Percentiles rank a stretch among this genome's conserved stretches.
Conservation (phyloP, 2,113 vertebrate species). For the Gyps fulvus region DNA sequence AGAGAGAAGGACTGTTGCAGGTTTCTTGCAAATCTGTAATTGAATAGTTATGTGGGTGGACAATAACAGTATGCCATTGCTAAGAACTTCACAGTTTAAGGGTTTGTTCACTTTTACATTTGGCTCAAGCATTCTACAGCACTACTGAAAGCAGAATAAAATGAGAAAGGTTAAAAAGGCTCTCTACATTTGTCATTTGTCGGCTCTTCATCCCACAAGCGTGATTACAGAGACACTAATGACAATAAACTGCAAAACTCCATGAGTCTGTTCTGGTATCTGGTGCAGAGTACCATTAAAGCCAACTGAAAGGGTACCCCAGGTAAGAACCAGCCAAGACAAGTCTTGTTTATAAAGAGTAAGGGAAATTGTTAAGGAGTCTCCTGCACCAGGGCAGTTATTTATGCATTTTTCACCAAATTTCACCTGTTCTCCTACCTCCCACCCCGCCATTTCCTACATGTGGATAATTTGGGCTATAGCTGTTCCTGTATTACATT, state of each 20-base stretch:
- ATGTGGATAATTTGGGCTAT: accelerated
- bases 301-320: not conserved
- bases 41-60: not conserved
- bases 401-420: not conserved
- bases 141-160: not conserved
- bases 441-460: not conserved
- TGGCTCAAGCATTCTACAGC: not conserved
- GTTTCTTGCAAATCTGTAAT: not conserved
- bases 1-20: not conserved
- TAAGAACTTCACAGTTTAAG: not conserved
- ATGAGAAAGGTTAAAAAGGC: not conserved
- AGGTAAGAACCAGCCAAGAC: not conserved
- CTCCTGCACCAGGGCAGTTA: not conserved
- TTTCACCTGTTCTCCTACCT: not conserved
- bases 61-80: not conserved
- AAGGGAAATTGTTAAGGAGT: not conserved
- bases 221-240: not conserved
- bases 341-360: not conserved
- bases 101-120: not conserved
- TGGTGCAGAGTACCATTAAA: not conserved
- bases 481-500: not conserved
- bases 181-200: not conserved
- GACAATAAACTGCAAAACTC: not conserved
- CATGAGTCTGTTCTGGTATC: not conserved
- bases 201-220: not conserved